Evolutionary conservation across 2,797 vertebrate species (phyloP), one percentile per base, ranked within the genome.

Genomic region (Eulemur mongoz): DNA sequence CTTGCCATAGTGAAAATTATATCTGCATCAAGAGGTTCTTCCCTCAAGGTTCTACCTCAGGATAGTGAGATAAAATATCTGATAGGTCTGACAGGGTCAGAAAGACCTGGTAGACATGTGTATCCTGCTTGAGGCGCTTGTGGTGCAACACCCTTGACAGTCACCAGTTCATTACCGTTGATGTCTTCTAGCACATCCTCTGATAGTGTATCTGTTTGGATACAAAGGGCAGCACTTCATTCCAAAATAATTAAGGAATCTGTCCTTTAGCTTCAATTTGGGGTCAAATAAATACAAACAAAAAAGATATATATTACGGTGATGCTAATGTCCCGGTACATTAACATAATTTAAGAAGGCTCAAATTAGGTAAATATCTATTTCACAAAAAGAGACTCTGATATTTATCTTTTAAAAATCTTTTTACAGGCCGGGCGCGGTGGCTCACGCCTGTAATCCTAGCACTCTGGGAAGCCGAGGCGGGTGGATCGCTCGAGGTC

Each of bases 161-260:
- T 76, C 25, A 23, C 40, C 40, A 9, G 10, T n/a, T 61, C 40
- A 2, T 78, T 78, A 57, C 17, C 25, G 73, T 45, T 57, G 30
- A 45, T 40, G 23, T 13, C 35, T 79, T 84, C n/a, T 67, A 57
- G 80, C 13, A 43, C 6, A 43, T n/a, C 17, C 38, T 86, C 73
- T 95, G 75, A 91, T 38, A 67, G 78, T 5, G 11, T 32, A 79
- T 27, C n/a, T 87, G 52, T 70, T 78, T 70, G 63, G n/a, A 70
- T 72, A 63, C 63, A 90, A 70, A 94, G 81, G n/a, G 20, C 32
- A 67, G 79, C 52, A 84, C 27, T 76, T 90, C 57, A 90, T 69
- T 78, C 70, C 87, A 83, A 84, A 59, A 61, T 69, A 83, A 94
- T 78, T 50, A 78, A 94, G 70, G 22, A 76, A 78, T 67, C 25